Evolutionary conservation across 2,113 vertebrate genomes (phyloP), one percentile per base, ranked within the genome.

Genomic region (Epinephelus cyanopodus): DNA sequence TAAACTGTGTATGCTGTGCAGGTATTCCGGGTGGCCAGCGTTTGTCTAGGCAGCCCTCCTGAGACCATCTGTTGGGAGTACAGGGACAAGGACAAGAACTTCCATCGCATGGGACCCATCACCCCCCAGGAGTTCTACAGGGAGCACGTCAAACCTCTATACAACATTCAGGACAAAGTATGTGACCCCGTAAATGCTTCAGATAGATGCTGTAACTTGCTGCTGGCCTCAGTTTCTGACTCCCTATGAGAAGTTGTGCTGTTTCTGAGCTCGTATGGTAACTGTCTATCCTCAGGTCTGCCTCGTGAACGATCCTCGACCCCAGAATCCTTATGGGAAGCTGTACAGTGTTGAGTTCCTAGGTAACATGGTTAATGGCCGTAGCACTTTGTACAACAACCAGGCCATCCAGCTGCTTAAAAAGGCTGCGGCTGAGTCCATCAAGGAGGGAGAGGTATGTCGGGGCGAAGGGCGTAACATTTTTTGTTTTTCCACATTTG

Each of bases 161-260:
- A 97, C 95, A 97, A 99, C 88, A 94, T 99, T 90, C 96, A 99
- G 91, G 96, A 98, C 94, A 99, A 99, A 97, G 98, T 99, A 87
- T 21, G 86, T 18, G 13, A 54, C 6, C 5, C 58, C 2, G 33
- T 33, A 11, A 5, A n/a, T 56, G 0, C 60, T 3, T n/a, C 27
- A 27, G 37, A 37, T 1, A 2, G 12, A 11, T 10, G 39, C 4
- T 18, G 12, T 5, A 13, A 9, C 47, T 23, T 23, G 13, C 18
- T 64, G 11, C 62, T 8, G 97, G 75, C 95, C 95, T 73, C 91
- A 95, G 5, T 95, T 95, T 39, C 94, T 96, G 84, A 96, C 96
- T 77, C 92, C 94, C 0, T 96, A 94, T 90, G 94, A 89, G 80
- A 95, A 85, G 77, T 87, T 96, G 70, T 96, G 95, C 67, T 94